Evolutionary conservation across 2,797 vertebrate species (phyloP).

Genomic region (Paratrypauchen microcephalus): DNA sequence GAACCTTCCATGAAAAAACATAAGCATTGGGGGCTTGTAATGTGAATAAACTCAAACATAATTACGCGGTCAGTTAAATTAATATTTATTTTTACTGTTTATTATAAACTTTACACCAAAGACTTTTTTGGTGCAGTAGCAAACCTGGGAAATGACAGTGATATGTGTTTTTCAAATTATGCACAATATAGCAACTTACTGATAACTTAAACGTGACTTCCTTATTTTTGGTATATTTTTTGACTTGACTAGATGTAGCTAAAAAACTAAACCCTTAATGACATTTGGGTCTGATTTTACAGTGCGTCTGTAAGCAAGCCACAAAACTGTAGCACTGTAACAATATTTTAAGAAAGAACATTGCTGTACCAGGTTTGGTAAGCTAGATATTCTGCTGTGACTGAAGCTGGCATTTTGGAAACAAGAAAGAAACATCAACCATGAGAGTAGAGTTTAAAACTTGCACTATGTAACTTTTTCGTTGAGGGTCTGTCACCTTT

Average conservation of each 20-base stretch:
- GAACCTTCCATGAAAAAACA: no score
- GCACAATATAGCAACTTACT: background rate
- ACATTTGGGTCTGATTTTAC: conserved; percentile 2
- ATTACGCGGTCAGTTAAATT: background rate
- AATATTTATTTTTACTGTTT: no score
- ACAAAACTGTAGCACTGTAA: no score
- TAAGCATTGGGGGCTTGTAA: background rate
- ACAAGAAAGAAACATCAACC: background rate
- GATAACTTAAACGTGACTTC: conserved; percentile 1
- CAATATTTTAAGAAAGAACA: conserved; percentile 54
- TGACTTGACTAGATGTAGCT: conserved; percentile 4
- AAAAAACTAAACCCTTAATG: conserved; percentile 11
- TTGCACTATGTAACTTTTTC: no score
- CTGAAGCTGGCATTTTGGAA: conserved; percentile 5
- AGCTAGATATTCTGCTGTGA: conserved; percentile 9
- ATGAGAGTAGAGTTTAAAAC: background rate
- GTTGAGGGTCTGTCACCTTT: no score
- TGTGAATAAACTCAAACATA: background rate
- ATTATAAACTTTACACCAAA: background rate
- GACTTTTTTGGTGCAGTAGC: background rate
- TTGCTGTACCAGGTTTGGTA: conserved; percentile 26
- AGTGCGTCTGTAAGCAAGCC: no score
- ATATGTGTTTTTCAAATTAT: background rate
- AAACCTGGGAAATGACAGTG: background rate
- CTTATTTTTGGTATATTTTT: conserved; percentile 1